Conservation (phyloP, 2,888 invertebrate genomes). For the Megaustenia siamemsis region DNA sequence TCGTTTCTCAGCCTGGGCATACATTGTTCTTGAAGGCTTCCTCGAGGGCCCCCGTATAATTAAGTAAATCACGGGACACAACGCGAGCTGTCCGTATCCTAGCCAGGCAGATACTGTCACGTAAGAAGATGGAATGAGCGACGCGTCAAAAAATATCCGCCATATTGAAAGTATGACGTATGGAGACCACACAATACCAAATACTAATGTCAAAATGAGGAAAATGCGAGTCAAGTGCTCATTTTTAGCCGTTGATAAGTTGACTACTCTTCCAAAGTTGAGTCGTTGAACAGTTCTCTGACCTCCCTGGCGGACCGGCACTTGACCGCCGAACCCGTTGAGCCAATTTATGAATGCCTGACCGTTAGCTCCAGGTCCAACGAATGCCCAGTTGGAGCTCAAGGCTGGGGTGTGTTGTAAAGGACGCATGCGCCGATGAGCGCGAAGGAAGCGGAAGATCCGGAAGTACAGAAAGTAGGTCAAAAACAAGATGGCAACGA, state of each 20-base stretch:
- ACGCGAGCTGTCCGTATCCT: constrained; percentile 70
- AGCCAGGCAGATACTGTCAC: constrained; percentile 71
- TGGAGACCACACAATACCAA: constrained; percentile 69
- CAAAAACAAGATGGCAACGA: constrained; percentile 65
- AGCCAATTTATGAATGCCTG: constrained; percentile 74
- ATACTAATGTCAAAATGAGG: constrained; percentile 68
- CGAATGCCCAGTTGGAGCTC: constrained; percentile 76
- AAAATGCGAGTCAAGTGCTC: constrained; percentile 74
- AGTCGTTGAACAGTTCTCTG: constrained; percentile 62
- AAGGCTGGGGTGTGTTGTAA: constrained; percentile 71
- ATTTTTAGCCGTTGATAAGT: constrained; percentile 68
- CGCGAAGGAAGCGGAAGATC: constrained; percentile 72
- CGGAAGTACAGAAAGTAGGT: constrained; percentile 71
- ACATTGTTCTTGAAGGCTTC: constrained; percentile 31
- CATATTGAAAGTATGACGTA: constrained; percentile 70
- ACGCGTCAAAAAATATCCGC: constrained; percentile 66
- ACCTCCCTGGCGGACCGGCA: constrained; percentile 63
- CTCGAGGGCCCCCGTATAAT: constrained; percentile 51
- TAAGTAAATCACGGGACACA: constrained; percentile 71
- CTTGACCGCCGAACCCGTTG: constrained; percentile 70
- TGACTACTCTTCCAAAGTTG: constrained; percentile 67
- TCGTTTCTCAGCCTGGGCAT: constrained; percentile 54
- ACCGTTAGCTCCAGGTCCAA: constrained; percentile 75
- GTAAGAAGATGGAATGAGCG: constrained; percentile 53
- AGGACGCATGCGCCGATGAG: constrained; percentile 75